Conservation (phyloP, 2,888 invertebrate genomes). For the Drosophila paucipuncta region DNA sequence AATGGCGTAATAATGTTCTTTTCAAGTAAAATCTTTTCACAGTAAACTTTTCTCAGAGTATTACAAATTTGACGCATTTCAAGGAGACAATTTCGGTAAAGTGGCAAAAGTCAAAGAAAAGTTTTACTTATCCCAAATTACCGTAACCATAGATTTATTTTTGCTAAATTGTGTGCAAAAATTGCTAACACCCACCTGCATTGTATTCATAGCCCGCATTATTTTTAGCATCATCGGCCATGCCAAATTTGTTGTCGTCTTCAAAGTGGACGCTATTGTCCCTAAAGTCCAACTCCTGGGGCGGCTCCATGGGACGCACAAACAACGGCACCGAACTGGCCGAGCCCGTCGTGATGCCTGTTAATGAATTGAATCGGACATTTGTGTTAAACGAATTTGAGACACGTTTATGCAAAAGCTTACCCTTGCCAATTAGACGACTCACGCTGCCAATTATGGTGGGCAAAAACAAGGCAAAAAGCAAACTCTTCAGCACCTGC, state of each 20-base stretch:
- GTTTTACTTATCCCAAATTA: not conserved
- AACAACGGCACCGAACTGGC: slow-evolving; percentile 83
- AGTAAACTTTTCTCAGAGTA: not conserved
- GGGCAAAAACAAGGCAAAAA: slow-evolving; percentile 94
- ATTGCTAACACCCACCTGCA: slow-evolving; percentile 70
- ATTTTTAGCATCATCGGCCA: slow-evolving; percentile 63
- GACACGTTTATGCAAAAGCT: slow-evolving; percentile 32
- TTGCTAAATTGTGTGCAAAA: not conserved
- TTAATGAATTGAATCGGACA: slow-evolving; percentile 17
- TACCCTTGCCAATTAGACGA: slow-evolving; percentile 93
- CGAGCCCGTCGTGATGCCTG: slow-evolving; percentile 84
- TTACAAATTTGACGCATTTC: not conserved
- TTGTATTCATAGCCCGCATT: slow-evolving; percentile 79
- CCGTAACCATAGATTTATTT: not conserved
- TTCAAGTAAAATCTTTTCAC: not conserved
- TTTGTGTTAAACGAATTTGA: not conserved
- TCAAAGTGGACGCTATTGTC: slow-evolving; percentile 88
- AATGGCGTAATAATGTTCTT: not conserved
- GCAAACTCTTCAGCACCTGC: slow-evolving; percentile 92
- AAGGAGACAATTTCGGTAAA: not conserved
- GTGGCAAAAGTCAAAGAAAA: not conserved
- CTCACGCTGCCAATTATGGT: slow-evolving; percentile 93
- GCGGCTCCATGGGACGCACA: slow-evolving; percentile 84
- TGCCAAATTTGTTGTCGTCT: slow-evolving; percentile 77
- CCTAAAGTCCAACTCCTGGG: slow-evolving; percentile 91